Base-by-base conservation (phyloP, 2,888 invertebrate genomes). In the Dione vanillae region DNA sequence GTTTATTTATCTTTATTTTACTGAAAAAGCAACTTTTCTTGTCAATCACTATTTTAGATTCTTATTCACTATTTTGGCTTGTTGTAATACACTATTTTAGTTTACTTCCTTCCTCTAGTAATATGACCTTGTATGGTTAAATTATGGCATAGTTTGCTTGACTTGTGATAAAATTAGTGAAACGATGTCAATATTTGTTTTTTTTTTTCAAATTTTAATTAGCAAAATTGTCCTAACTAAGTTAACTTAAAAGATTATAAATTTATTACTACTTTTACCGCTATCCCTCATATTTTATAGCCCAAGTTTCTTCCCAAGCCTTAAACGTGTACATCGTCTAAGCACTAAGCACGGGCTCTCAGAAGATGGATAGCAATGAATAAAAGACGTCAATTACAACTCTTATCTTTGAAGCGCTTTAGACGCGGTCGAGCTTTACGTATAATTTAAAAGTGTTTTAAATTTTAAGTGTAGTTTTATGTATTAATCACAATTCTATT, bases 281-380 rank as follows among this genome's bases (percentile, higher is more conserved):
- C 19, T 66, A 14, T 27, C 27, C 43, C n/a, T 14, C n/a, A 43
- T 59, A 20, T n/a, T 59, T 59, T 59, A 59, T 43, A n/a, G 59
- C 6, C 14, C 20, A 59, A 59, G 27, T 65, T 65, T 58, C 47
- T 37, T 52, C 45, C 27, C 20, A 52, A 41, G 20, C 9, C 20
- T 59, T 45, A 66, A 37, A 8, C 65, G 16, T 54, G 54, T 54
- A 20, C 56, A 58, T 58, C 35, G 58, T 11, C 47, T 49, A 40
- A 58, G 58, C 49, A 19, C 47, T 45, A 45, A 59, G 59, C 12
- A 58, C 41, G 16, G 52, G 54, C 56, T 19, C 56, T 47, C 19
- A 14, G 67, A 73, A 68, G 73, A 77, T 69, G 65, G 75, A 75
- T 74, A 66, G 65, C 70, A 71, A 70, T 65, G 69, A 73, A 74